A percentile compares a stretch with the other conserved stretches of the same genome.
phyloP scores from a whole-genome alignment of 1,140 invertebrate genomes.

The Drosophila bocki region DNA sequence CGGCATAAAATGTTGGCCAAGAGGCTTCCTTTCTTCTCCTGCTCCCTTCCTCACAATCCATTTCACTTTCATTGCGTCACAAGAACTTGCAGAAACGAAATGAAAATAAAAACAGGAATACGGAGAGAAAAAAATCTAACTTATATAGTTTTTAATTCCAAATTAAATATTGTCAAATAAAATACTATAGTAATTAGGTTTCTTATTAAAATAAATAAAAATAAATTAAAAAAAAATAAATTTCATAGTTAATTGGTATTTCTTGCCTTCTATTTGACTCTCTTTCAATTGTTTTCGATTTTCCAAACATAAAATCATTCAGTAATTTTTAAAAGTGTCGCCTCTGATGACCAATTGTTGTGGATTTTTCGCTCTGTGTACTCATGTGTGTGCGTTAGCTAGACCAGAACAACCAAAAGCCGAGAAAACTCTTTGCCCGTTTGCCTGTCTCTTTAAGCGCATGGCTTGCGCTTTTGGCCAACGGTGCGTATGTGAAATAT shows the following conservation, averaged over 20 bases:
- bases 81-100: constrained; percentile 39
- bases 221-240: too few relatives aligned
- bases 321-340: background rate
- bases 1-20: constrained; percentile 61
- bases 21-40: constrained; percentile 8
- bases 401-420: constrained; percentile 46
- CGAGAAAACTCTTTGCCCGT: constrained; percentile 21
- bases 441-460: constrained; percentile 52
- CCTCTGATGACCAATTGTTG: background rate
- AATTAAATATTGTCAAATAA: background rate
- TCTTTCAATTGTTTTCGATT: background rate
- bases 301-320: too few relatives aligned
- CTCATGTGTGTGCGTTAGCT: constrained; percentile 13
- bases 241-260: too few relatives aligned
- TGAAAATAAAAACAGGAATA: constrained; percentile 11
- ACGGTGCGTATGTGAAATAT: constrained; percentile 73
- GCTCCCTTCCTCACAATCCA: constrained; percentile 14
- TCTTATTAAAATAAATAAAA: background rate
- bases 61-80: constrained; percentile 60
- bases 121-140: background rate
- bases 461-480: constrained; percentile 66
- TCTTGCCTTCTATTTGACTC: background rate
- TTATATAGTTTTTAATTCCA: too few relatives aligned
- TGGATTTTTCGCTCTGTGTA: constrained; percentile 1
- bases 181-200: background rate